These are phyloP conservation scores for Psococerastis gibbosa DNA, from an alignment of 2,888 invertebrate genomes.

Conservation along the genomic window DNA sequence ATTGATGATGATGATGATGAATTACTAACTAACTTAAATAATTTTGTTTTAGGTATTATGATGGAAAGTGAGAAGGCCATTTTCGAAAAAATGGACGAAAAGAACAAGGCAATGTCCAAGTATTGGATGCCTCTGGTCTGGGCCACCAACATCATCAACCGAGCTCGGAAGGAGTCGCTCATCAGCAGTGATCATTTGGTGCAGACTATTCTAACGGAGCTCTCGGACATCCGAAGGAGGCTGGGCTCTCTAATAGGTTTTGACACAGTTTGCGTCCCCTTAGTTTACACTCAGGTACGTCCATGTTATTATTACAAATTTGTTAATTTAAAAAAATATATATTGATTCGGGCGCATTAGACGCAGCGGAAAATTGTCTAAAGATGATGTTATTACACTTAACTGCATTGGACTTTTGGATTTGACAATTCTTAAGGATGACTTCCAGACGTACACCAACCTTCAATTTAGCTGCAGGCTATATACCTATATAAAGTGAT, in stretches of 20 bases:
- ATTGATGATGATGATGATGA: too few species aligned
- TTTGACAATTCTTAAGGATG: too few species aligned
- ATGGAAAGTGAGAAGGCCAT: constrained; percentile 81
- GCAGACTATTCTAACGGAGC: constrained; percentile 70
- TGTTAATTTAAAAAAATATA: too few species aligned
- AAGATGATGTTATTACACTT: too few species aligned
- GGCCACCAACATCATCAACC: constrained; percentile 81
- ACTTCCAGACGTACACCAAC: too few species aligned
- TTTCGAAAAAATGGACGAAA: constrained; percentile 74
- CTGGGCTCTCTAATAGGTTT: constrained; percentile 74
- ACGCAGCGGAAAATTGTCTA: too few species aligned
- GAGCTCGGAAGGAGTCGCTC: constrained; percentile 65
- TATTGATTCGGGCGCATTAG: too few species aligned
- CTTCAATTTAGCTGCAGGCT: too few species aligned
- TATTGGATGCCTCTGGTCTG: constrained; percentile 90
- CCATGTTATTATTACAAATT: too few species aligned
- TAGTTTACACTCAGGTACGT: constrained; percentile 76
- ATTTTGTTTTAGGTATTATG: constrained; percentile 54
- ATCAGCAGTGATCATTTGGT: constrained; percentile 83
- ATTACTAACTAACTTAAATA: too few species aligned
- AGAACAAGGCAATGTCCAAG: constrained; percentile 66
- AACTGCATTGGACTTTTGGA: too few species aligned
- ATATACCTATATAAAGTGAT: too few species aligned
- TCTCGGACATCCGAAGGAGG: constrained; percentile 71
- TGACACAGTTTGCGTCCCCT: constrained; percentile 79